phyloP scores from a whole-genome alignment of 1,140 invertebrate species.

The Apis cerana region DNA sequence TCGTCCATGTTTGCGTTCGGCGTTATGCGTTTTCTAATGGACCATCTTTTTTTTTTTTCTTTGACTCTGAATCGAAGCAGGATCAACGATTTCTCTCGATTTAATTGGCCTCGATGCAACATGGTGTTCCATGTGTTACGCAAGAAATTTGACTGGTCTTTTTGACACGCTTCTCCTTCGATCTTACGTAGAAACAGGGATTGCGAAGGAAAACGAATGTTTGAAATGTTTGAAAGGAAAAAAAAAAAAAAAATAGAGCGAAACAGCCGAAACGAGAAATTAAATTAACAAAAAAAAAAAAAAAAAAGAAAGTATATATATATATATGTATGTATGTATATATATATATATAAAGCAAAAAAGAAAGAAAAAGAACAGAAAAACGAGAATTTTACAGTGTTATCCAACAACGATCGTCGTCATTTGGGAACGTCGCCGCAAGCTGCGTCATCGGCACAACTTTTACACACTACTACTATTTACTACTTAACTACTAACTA shows the following conservation, averaged over 20 bases:
- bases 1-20: constrained; percentile 51
- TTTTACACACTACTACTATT: constrained; percentile 72
- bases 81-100: constrained; percentile 43
- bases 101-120: constrained; percentile 54
- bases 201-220: not conserved
- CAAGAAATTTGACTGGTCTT: constrained; percentile 52
- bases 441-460: constrained; percentile 82
- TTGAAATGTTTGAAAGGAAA: not conserved
- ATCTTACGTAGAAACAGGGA: not conserved
- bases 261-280: constrained; percentile 29
- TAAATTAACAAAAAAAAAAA: not conserved
- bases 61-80: constrained; percentile 39
- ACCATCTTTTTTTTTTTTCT: constrained; percentile 8
- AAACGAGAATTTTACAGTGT: constrained; percentile 77
- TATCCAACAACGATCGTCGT: constrained; percentile 79
- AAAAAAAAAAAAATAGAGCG: not conserved
- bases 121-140: constrained; percentile 28
- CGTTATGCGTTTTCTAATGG: constrained; percentile 40
- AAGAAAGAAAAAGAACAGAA: constrained; percentile 22
- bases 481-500: constrained; percentile 27
- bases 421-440: constrained; percentile 80
- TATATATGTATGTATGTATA: too few species aligned
- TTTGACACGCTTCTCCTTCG: constrained; percentile 40
- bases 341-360: too few species aligned
- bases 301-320: constrained; percentile 11